Conservation (phyloP, 1,140 invertebrate species). For the Akabosia matsudoensis region DNA sequence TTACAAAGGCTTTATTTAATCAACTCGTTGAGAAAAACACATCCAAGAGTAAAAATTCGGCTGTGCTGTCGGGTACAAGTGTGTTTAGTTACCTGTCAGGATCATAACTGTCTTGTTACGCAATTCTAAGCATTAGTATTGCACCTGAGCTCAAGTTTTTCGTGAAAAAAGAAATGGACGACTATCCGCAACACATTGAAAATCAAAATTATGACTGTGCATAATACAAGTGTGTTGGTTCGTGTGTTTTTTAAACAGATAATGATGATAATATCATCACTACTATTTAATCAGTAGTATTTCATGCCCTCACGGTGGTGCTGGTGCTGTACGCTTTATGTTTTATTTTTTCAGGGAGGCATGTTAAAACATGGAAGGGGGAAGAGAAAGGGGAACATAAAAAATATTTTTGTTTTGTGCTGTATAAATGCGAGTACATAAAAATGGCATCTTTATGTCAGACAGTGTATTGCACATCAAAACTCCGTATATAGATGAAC, state of each 20-base stretch:
- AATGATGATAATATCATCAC: neutral
- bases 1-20: no score
- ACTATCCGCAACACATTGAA: neutral
- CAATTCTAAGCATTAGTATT: neutral
- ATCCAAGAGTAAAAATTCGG: no score
- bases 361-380: neutral
- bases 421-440: neutral
- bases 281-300: neutral
- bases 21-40: no score
- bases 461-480: neutral
- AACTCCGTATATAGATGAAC: neutral
- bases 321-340: neutral
- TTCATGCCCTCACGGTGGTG: neutral
- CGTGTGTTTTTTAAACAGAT: no score
- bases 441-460: neutral
- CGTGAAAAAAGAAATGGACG: neutral
- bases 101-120: slow-evolving; percentile 17
- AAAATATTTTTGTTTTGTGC: neutral
- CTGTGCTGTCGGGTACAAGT: neutral
- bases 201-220: no score
- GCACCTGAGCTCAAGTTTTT: slow-evolving; percentile 2
- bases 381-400: neutral
- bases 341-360: neutral
- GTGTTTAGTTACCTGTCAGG: slow-evolving; percentile 3
- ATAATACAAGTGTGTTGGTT: no score